Base-by-base conservation (phyloP, 1,140 invertebrate genomes). In the Apis florea region DNA sequence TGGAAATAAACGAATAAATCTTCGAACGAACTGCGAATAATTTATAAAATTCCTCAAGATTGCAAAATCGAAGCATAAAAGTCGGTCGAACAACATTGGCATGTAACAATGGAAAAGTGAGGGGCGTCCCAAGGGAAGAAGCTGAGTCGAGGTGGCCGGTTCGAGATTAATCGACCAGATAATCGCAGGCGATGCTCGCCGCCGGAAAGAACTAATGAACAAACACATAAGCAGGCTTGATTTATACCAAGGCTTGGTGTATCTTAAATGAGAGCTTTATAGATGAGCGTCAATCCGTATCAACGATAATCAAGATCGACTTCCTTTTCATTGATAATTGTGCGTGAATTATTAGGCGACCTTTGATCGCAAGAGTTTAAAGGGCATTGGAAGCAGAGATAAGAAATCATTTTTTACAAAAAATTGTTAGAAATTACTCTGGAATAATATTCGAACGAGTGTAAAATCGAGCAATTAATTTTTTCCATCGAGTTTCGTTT, bases 181-280 rank as follows among this genome's bases (percentile, higher is more conserved):
- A 86, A 86, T 86, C 84, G 79, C 49, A 47, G 56, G 71, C 67
- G 85, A 86, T 68, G 80, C 84, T 86, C 66, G 85, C 84, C 80
- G 67, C 70, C 80, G 84, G 85, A 86, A 86, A 86, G 85, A 86
- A 83, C 71, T 86, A 86, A 86, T 86, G 84, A 86, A 86, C 85
- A 67, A 79, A 86, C 71, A 72, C 75, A 86, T 86, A 83, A 86
- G 74, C 71, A 74, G 54, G 75, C 75, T 76, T 86, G 85, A 86
- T 86, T 86, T 86, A 86, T 86, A 79, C 64, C 59, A 75, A 71
- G 58, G 61, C 78, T 83, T 72, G 74, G 68, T 49, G 59, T 74
- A 10, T 63, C 72, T 54, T 54, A 40, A 61, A 72, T 51, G 72
- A n/a, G 53, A 66, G 58, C 9, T 56, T 85, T 58, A 24, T 75